These are phyloP conservation scores for Oxygymnocypris stewartii DNA, from an alignment of 2,113 vertebrate genomes.

Conservation along the genomic window DNA sequence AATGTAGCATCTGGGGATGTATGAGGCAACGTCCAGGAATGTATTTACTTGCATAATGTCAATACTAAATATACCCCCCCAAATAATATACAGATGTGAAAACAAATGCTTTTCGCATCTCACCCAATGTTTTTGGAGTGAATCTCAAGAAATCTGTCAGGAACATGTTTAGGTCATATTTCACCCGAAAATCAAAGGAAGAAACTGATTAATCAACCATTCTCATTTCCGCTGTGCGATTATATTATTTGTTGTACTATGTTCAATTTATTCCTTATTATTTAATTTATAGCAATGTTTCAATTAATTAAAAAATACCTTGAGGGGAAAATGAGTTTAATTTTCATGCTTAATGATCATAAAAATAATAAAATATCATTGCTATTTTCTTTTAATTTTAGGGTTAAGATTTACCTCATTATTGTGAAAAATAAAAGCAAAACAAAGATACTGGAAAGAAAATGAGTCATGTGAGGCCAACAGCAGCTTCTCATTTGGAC, in stretches of 20 bases:
- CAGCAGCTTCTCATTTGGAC: neutral
- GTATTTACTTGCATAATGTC: neutral
- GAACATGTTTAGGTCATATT: neutral
- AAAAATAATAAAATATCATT: neutral
- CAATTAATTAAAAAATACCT: too few relatives aligned
- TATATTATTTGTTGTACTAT: too few relatives aligned
- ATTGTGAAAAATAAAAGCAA: neutral
- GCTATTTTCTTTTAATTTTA: neutral
- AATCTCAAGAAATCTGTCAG: neutral
- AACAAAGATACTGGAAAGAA: neutral
- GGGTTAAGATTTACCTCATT: neutral
- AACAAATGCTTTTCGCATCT: too few relatives aligned
- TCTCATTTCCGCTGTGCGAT: too few relatives aligned
- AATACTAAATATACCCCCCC: neutral
- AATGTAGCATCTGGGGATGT: neutral
- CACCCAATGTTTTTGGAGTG: too few relatives aligned
- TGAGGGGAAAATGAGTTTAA: too few relatives aligned
- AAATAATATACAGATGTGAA: too few relatives aligned
- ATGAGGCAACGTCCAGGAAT: neutral
- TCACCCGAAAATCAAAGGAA: neutral
- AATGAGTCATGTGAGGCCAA: neutral
- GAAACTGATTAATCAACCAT: too few relatives aligned
- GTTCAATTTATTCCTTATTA: too few relatives aligned
- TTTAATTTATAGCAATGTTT: too few relatives aligned
- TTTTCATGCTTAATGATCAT: neutral